These are phyloP conservation scores for Gymnodraco acuticeps DNA, from an alignment of 2,797 vertebrate species.

Conservation along the genomic window DNA sequence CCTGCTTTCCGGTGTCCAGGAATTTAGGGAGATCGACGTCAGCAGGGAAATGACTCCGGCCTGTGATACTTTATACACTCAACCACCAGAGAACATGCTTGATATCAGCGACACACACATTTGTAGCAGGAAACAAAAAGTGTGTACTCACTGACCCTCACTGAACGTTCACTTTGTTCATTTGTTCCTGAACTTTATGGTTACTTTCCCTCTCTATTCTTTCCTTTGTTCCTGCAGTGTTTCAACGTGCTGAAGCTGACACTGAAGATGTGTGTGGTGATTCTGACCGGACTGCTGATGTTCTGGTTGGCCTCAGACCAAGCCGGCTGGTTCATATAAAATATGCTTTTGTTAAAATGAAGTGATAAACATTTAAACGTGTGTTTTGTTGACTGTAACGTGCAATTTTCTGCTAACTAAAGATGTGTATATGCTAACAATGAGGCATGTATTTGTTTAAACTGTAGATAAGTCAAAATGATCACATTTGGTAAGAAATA, in stretches of 20 bases:
- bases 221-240: constrained; percentile 61
- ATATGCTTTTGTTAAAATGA: no score
- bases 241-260: constrained; percentile 64
- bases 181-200: not conserved
- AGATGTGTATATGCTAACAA: constrained; percentile 23
- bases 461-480: not conserved
- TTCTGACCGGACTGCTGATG: constrained; percentile 72
- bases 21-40: constrained; percentile 51
- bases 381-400: not conserved
- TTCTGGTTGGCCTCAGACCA: constrained; percentile 76
- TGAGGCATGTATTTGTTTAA: not conserved
- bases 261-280: constrained; percentile 66
- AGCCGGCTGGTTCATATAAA: constrained; percentile 56
- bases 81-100: constrained; percentile 18
- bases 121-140: constrained; percentile 54
- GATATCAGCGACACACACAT: constrained; percentile 23
- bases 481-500: not conserved
- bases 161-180: not conserved
- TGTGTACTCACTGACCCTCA: constrained; percentile 25
- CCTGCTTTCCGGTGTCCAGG: constrained; percentile 54
- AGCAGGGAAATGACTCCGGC: not conserved
- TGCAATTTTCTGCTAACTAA: constrained; percentile 50
- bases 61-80: constrained; percentile 11
- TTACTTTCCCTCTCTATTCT: constrained; percentile 7
- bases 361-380: not conserved